Base-by-base conservation (phyloP, 2,797 vertebrate genomes). In the Rousettus madagascariensis region DNA sequence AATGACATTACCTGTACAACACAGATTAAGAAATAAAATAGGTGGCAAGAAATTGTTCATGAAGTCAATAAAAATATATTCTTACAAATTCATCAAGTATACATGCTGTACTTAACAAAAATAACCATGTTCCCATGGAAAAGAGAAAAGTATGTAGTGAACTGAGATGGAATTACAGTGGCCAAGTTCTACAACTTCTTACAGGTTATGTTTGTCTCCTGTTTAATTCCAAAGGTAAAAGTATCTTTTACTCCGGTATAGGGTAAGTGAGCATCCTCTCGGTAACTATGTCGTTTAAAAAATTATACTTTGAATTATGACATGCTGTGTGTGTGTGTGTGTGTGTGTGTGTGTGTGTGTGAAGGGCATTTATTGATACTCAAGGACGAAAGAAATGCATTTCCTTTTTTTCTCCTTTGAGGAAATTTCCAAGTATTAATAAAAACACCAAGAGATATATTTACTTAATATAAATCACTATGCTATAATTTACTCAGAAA, bases 1-100 rank as follows among this genome's bases (percentile, higher is more conserved):
- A 97, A 98, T 87, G 59, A 71, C 49, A 59, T 71, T 96, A 53
- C 66, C 95, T 93, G 93, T 95, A 96, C 91, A 86, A 53, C 41
- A 95, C 28, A 95, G 49, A 97, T 96, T 95, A 94, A 94, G 93
- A 92, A 97, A 98, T 95, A 97, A 97, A 98, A 95, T 53, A 86
- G 94, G 89, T 94, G 5, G 95, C 95, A 97, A 84, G 59, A 94
- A 97, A 88, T 86, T 94, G 90, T 84, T 26, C 38, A 46, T 85
- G 83, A 68, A 94, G 41, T 90, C 46, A 12, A 12, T 71, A 51
- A 87, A 90, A 97, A 97, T 51, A 65, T 59, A 55, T 69, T 68
- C 43, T 86, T 11, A 65, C 22, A 43, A 87, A 82, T 82, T 92
- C 26, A 92, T 82, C 79, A 90, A 66, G 38, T 51, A 46, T n/a